phyloP scores from a whole-genome alignment of 2,797 vertebrate species.

The Bradypus variegatus region DNA sequence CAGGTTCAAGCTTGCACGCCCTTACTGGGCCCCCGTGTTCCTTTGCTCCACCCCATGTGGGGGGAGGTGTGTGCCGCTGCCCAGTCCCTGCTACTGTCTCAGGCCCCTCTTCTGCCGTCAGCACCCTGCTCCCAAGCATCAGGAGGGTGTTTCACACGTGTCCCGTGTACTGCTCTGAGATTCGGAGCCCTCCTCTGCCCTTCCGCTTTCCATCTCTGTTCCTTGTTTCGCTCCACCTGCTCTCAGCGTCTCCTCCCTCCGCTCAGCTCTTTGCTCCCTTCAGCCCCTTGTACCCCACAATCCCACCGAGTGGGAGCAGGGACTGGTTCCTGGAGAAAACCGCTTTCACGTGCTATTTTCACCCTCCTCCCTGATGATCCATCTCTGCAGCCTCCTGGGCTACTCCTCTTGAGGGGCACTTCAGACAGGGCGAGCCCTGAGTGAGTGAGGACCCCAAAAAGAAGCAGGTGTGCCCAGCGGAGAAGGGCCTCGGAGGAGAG shows the following conservation, averaged over 20 bases:
- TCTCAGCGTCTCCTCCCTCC: background rate
- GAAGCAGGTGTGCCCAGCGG: too few species aligned
- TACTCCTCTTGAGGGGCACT: background rate
- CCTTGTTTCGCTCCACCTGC: background rate
- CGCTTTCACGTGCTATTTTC: background rate
- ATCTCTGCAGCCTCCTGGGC: background rate
- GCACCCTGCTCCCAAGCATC: background rate
- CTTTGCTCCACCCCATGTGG: too few species aligned
- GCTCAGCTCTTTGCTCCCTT: background rate
- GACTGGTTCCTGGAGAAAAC: background rate
- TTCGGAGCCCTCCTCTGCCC: background rate
- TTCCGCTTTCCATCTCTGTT: rapidly evolving
- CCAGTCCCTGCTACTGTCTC: too few species aligned
- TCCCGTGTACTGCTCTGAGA: background rate
- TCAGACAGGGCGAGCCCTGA: too few species aligned
- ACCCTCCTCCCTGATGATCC: background rate
- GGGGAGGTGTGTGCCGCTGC: too few species aligned
- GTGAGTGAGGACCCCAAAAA: background rate
- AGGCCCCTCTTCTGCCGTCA: background rate
- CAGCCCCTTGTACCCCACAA: background rate
- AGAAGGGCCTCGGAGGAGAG: background rate
- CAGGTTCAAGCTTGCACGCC: too few species aligned
- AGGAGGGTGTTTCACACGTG: rapidly evolving
- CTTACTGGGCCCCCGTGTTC: too few species aligned
- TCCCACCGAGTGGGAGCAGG: too few species aligned